A percentile compares a stretch with the other conserved stretches of the same genome.
Evolutionary conservation across 2,888 invertebrate genomes (phyloP).

Genomic region (Pyrrhosoma nymphula): DNA sequence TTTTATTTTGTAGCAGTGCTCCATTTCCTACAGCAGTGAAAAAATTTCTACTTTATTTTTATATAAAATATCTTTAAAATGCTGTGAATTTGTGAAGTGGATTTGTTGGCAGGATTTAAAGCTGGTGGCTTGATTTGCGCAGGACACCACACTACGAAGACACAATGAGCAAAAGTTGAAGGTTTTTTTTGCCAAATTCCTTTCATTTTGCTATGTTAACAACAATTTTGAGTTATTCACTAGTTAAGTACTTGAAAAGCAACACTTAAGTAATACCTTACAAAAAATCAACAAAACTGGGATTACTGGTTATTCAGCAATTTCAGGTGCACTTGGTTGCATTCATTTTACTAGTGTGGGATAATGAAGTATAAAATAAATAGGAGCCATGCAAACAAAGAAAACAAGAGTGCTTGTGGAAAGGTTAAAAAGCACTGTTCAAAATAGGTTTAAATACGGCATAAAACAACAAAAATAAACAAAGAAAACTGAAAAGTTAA

Average conservation of each 20-base stretch:
- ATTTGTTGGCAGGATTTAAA: conserved; percentile 66
- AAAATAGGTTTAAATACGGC: not conserved
- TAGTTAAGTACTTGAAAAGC: conserved; percentile 52
- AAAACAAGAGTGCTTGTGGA: not conserved
- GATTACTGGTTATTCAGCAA: not conserved
- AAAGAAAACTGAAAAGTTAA: not conserved
- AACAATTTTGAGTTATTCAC: conserved; percentile 23
- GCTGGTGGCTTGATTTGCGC: conserved; percentile 63
- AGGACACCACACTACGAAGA: conserved; percentile 64
- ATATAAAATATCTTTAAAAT: conserved; percentile 66
- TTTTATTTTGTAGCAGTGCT: conserved; percentile 63
- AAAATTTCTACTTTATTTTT: conserved; percentile 61
- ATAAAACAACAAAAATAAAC: conserved; percentile 19
- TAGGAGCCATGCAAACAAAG: conserved; percentile 28
- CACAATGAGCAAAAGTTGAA: conserved; percentile 63
- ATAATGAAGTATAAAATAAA: not conserved
- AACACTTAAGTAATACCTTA: not conserved
- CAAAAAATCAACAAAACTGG: conserved; percentile 35
- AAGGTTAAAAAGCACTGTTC: not conserved
- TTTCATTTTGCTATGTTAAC: conserved; percentile 11
- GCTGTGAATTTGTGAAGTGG: conserved; percentile 67
- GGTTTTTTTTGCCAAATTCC: conserved; percentile 40
- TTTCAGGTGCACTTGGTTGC: not conserved
- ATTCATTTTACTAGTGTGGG: conserved; percentile 18
- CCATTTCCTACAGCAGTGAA: conserved; percentile 65